Evolutionary conservation across 2,113 vertebrate species (phyloP).

Genomic region (Petaurus breviceps): DNA sequence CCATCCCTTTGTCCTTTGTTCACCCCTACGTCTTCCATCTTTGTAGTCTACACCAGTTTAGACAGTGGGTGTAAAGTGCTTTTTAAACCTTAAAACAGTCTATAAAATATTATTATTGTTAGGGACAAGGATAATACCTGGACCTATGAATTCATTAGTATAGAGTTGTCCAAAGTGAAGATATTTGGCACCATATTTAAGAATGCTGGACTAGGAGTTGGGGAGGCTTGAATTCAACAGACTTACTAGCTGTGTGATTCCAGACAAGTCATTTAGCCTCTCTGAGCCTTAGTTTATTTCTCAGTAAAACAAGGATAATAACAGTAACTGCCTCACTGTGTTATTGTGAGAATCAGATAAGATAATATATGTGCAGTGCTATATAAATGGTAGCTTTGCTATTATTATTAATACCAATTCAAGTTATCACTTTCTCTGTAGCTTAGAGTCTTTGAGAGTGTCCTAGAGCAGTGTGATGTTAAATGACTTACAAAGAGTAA

Average conservation of each 20-base stretch:
- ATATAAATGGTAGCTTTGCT: neutral
- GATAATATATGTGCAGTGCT: neutral
- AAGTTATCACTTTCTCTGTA: neutral
- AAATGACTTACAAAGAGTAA: neutral
- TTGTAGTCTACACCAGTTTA: neutral
- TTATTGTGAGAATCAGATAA: neutral
- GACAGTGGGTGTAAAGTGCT: neutral
- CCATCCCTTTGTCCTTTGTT: neutral
- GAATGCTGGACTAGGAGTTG: neutral
- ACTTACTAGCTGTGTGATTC: neutral
- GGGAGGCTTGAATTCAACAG: neutral
- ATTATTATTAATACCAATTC: neutral
- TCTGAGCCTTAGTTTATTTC: neutral
- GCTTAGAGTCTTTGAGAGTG: neutral
- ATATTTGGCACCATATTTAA: neutral
- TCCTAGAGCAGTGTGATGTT: neutral
- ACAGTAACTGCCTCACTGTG: neutral
- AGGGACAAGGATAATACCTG: neutral
- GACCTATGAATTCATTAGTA: neutral
- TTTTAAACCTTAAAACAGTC: neutral
- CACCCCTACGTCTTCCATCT: neutral
- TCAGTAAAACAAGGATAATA: neutral
- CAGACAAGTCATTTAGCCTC: neutral
- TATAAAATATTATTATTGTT: neutral
- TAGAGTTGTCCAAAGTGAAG: neutral